These are phyloP conservation scores for Lordiphosa stackelbergi DNA, from an alignment of 1,140 invertebrate species.

Conservation along the genomic window DNA sequence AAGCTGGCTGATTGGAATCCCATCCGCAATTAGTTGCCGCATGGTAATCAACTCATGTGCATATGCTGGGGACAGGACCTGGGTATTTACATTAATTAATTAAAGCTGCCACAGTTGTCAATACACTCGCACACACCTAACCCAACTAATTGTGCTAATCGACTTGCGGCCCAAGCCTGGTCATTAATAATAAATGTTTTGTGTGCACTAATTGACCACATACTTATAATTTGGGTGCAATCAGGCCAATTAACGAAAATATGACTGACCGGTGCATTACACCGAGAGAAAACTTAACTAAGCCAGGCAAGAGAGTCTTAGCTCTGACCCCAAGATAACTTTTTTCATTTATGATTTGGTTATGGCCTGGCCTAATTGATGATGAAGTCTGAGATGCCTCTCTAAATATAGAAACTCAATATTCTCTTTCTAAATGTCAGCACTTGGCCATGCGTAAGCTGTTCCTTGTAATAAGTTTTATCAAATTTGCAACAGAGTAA, in stretches of 20 bases:
- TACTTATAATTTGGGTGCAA: no score
- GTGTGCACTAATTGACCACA: slow-evolving; percentile 41
- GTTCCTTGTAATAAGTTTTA: no score
- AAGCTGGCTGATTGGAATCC: slow-evolving; percentile 2
- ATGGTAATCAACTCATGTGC: slow-evolving; percentile 12
- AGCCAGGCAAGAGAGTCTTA: no score
- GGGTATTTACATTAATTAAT: slow-evolving; percentile 63
- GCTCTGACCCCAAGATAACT: no score
- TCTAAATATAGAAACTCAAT: no score
- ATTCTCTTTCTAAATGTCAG: no score
- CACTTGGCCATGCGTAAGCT: no score
- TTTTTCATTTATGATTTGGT: no score
- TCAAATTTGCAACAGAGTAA: no score
- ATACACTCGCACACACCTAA: slow-evolving; percentile 16
- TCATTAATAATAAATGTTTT: slow-evolving; percentile 67
- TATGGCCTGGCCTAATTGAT: no score
- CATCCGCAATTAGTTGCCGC: slow-evolving; percentile 7
- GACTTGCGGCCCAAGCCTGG: slow-evolving; percentile 39
- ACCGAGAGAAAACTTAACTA: not conserved
- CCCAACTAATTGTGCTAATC: slow-evolving; percentile 62
- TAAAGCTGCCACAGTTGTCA: slow-evolving; percentile 57
- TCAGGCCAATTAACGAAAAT: slow-evolving; percentile 14
- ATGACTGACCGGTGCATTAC: slow-evolving; percentile 1
- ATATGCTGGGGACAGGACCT: slow-evolving; percentile 14
- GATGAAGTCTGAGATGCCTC: no score